Percentiles rank a stretch among this genome's conserved stretches.
phyloP scores from a whole-genome alignment of 2,888 invertebrate genomes.

The Nephrotoma guestfalica region DNA sequence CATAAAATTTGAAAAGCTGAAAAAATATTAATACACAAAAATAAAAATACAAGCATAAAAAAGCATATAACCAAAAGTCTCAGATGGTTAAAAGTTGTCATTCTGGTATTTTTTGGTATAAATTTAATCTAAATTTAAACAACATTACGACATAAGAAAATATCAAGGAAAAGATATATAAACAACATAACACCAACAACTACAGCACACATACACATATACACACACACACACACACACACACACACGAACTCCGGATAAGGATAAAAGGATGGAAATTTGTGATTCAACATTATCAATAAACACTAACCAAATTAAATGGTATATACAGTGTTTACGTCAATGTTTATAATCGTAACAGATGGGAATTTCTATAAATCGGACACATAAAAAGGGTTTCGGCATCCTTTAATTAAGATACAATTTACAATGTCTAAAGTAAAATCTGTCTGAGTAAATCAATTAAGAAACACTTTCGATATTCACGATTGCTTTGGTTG shows the following conservation, averaged over 20 bases:
- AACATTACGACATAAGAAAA: not conserved
- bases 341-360: not conserved
- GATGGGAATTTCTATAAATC: not conserved
- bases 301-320: not conserved
- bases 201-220: not conserved
- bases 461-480: too few relatives aligned
- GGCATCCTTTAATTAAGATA: not conserved
- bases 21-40: not conserved
- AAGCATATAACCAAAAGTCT: not conserved
- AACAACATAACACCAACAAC: not conserved
- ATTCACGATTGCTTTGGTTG: too few relatives aligned
- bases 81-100: conserved; percentile 3
- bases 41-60: not conserved
- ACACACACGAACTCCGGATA: not conserved
- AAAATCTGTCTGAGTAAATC: not conserved
- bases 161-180: not conserved
- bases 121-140: conserved; percentile 1
- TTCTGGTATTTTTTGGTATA: not conserved
- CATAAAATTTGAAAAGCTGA: not conserved
- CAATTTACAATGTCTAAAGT: not conserved
- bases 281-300: conserved; percentile 1
- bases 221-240: not conserved
- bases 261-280: not conserved
- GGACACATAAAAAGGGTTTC: not conserved
- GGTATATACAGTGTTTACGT: not conserved